These are phyloP conservation scores for Trissonchulus latispiculum DNA, from an alignment of 2,888 invertebrate species.

Conservation along the genomic window DNA sequence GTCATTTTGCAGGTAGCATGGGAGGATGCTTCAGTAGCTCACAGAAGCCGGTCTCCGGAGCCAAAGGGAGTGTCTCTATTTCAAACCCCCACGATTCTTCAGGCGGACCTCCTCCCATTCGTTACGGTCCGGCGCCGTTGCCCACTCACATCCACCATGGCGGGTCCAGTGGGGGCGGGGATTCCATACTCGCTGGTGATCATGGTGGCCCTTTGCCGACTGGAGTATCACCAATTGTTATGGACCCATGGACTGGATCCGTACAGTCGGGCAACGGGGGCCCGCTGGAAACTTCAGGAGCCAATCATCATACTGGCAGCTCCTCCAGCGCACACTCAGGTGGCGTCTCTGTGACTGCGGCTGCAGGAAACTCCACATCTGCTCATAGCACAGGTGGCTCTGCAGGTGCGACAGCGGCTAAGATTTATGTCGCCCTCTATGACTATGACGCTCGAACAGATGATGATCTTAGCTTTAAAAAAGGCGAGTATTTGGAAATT, in stretches of 20 bases:
- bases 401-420: constrained; percentile 40
- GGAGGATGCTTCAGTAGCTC: too few species aligned
- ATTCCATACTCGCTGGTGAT: too few species aligned
- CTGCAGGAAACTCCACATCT: too few species aligned
- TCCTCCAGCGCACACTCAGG: neutral
- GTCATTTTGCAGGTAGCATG: too few species aligned
- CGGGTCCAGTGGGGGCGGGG: neutral
- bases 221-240: neutral
- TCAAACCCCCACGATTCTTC: too few species aligned
- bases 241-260: neutral
- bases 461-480: constrained; percentile 95
- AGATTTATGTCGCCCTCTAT: constrained; percentile 93
- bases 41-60: too few species aligned
- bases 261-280: too few species aligned
- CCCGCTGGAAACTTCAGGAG: too few species aligned
- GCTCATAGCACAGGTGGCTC: neutral
- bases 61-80: too few species aligned
- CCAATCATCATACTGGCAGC: too few species aligned
- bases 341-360: too few species aligned
- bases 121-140: neutral
- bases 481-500: constrained; percentile 96
- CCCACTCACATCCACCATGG: neutral
- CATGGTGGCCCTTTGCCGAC: neutral
- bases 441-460: constrained; percentile 98
- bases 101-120: too few species aligned